Evolutionary conservation across 2,797 vertebrate genomes (phyloP).

Genomic region (Hydrocynus forskahlii): DNA sequence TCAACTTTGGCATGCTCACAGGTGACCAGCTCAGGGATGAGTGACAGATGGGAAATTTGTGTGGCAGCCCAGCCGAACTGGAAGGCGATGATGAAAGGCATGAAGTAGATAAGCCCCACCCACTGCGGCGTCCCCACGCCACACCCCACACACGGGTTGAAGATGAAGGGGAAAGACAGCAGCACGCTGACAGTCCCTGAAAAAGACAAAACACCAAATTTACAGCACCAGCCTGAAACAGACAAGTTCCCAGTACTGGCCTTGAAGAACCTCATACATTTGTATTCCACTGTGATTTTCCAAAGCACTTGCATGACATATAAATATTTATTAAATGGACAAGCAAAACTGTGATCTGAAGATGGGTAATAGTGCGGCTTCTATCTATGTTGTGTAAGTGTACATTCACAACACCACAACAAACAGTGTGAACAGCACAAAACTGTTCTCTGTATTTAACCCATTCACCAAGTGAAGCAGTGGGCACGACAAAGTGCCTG

Average conservation of each 20-base stretch:
- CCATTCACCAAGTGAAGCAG: too few relatives aligned
- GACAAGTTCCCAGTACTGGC: not conserved
- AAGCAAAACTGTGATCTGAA: too few relatives aligned
- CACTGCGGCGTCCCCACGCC: constrained; percentile 73
- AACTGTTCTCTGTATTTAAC: too few relatives aligned
- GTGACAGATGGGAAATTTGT: constrained; percentile 89
- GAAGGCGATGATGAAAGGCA: constrained; percentile 87
- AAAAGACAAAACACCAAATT: not conserved
- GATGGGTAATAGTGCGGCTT: too few relatives aligned
- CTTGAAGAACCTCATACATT: not conserved
- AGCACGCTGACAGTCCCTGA: constrained; percentile 84
- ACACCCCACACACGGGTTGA: constrained; percentile 86
- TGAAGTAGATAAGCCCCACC: constrained; percentile 81
- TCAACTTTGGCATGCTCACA: constrained; percentile 87
- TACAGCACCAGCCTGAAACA: not conserved
- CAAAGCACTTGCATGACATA: not conserved
- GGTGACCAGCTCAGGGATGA: constrained; percentile 87
- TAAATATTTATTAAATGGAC: too few relatives aligned
- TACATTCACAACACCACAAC: too few relatives aligned
- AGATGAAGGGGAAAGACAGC: constrained; percentile 89
- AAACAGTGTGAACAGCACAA: too few relatives aligned
- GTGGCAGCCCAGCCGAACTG: constrained; percentile 90
- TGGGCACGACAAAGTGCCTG: too few relatives aligned
- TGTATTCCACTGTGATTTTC: not conserved
- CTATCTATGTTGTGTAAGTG: too few relatives aligned